These are phyloP conservation scores for Drosophila subobscura DNA, from an alignment of 1,140 invertebrate genomes.

Conservation along the genomic window DNA sequence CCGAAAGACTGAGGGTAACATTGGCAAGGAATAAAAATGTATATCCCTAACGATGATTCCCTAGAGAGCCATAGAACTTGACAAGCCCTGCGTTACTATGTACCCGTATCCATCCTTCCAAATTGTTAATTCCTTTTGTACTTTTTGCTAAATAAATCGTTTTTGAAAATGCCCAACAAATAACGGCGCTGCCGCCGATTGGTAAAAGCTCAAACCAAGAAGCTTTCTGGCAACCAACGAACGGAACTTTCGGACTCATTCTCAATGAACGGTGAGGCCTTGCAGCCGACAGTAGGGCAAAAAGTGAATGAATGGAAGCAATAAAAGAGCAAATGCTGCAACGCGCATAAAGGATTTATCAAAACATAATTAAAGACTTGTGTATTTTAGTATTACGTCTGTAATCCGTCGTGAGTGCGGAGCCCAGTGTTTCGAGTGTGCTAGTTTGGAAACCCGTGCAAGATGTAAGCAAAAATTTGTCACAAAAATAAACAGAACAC, in stretches of 20 bases:
- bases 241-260: conserved; percentile 4
- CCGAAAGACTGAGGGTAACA: conserved; percentile 77
- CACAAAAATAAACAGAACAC: conserved; percentile 16
- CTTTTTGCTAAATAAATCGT: conserved; percentile 31
- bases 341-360: conserved; percentile 20
- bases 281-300: conserved; percentile 29
- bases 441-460: conserved; percentile 3
- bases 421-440: background rate
- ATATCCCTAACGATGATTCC: background rate
- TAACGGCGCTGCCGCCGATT: background rate
- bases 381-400: conserved; percentile 23
- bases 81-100: conserved; percentile 5
- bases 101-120: background rate
- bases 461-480: conserved; percentile 53
- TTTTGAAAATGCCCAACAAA: background rate
- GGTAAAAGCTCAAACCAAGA: conserved; percentile 39
- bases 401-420: conserved; percentile 43
- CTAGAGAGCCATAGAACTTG: conserved; percentile 49
- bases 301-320: conserved; percentile 24
- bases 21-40: conserved; percentile 54
- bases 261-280: conserved; percentile 48
- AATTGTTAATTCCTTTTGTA: conserved; percentile 52
- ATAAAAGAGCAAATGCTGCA: conserved; percentile 25
- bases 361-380: conserved; percentile 5
- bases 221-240: background rate